Evolutionary conservation across 2,888 invertebrate genomes (phyloP).

Genomic region (Idaea aversata): DNA sequence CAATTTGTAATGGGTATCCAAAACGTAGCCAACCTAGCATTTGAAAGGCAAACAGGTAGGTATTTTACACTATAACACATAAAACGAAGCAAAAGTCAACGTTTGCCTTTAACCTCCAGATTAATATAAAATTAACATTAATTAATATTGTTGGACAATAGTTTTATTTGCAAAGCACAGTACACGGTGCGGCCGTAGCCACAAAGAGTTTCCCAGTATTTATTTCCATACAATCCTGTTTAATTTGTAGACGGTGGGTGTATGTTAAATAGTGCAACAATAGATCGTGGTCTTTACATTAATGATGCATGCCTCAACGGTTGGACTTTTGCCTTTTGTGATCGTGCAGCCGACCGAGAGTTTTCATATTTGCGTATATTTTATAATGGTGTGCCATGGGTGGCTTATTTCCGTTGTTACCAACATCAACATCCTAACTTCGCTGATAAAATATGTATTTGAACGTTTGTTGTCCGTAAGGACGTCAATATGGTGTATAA

Average conservation of each 20-base stretch:
- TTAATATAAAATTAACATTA: constrained; percentile 62
- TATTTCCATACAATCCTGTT: constrained; percentile 64
- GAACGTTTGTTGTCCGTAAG: not conserved
- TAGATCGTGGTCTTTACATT: constrained; percentile 67
- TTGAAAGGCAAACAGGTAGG: constrained; percentile 17
- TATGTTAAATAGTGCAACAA: constrained; percentile 76
- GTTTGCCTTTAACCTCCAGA: constrained; percentile 40
- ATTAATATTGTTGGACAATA: constrained; percentile 67
- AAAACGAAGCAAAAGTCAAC: constrained; percentile 15
- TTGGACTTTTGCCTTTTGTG: constrained; percentile 65
- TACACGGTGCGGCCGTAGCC: constrained; percentile 39
- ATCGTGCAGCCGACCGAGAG: constrained; percentile 45
- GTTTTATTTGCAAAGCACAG: constrained; percentile 58
- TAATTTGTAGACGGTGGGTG: constrained; percentile 55
- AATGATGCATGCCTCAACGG: constrained; percentile 62
- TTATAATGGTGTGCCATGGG: constrained; percentile 5
- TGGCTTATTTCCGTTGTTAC: not conserved
- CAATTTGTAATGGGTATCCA: not conserved
- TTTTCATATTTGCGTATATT: constrained; percentile 30
- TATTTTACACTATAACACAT: constrained; percentile 1
- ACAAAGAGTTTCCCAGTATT: constrained; percentile 68
- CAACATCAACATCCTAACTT: not conserved
- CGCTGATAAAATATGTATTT: not conserved
- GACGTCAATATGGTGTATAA: not conserved
- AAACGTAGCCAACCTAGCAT: constrained; percentile 10